Percentiles rank a stretch among this genome's conserved stretches.
phyloP scores from a whole-genome alignment of 1,140 invertebrate genomes.

The Bicyclus anynana region DNA sequence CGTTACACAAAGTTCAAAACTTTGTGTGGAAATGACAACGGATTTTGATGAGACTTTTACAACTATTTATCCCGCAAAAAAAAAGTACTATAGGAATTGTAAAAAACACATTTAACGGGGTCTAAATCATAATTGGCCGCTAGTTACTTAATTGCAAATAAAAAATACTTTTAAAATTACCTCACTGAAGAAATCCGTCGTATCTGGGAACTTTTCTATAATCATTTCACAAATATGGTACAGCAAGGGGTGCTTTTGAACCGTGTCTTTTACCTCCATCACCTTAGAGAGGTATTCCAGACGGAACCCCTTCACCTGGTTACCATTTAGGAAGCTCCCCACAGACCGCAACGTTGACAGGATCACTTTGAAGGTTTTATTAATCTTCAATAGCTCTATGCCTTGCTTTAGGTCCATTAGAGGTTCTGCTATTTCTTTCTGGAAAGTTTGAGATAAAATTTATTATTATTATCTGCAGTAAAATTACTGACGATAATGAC shows the following conservation, averaged over 20 bases:
- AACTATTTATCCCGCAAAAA: too few relatives aligned
- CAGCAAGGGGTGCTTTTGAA: conserved; percentile 97
- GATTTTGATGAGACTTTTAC: too few relatives aligned
- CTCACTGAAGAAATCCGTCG: conserved; percentile 97
- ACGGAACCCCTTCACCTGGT: conserved; percentile 97
- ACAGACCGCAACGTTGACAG: conserved; percentile 95
- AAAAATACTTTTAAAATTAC: conserved; percentile 73
- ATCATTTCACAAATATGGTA: conserved; percentile 99
- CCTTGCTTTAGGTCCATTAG: conserved; percentile 99
- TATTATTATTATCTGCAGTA: too few relatives aligned
- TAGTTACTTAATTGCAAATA: background rate
- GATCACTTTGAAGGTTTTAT: conserved; percentile 96
- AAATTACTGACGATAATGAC: too few relatives aligned
- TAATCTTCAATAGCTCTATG: conserved; percentile 92
- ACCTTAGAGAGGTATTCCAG: conserved; percentile 98
- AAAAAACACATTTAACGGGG: too few relatives aligned
- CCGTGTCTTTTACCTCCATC: conserved; percentile 99
- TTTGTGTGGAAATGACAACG: too few relatives aligned
- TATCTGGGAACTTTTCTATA: conserved; percentile 96
- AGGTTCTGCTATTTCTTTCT: conserved; percentile 98
- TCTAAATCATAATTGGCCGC: too few relatives aligned
- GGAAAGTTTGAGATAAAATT: conserved; percentile 18
- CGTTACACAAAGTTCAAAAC: too few relatives aligned
- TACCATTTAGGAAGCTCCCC: conserved; percentile 98
- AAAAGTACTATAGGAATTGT: too few relatives aligned